phyloP scores from a whole-genome alignment of 2,797 vertebrate species.

The Danionella dracula region DNA sequence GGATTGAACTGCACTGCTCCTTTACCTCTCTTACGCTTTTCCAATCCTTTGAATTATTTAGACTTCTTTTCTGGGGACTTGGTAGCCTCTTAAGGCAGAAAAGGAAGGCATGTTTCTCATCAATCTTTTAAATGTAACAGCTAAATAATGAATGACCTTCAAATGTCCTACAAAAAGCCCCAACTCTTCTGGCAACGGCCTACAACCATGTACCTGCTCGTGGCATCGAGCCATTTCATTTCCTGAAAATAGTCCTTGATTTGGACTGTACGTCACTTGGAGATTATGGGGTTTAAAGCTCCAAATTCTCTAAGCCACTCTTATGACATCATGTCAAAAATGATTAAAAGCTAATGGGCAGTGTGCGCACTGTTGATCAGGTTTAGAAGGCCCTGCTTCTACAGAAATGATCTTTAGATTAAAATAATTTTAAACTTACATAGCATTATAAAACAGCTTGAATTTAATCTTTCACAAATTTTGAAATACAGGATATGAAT shows the following conservation, averaged over 20 bases:
- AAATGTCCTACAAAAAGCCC: conserved; percentile 57
- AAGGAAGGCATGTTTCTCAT: conserved; percentile 52
- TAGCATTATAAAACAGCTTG: too few relatives aligned
- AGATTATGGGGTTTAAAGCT: conserved; percentile 27
- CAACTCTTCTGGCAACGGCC: conserved; percentile 34
- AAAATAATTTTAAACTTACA: too few relatives aligned
- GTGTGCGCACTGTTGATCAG: not conserved
- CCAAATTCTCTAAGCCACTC: not conserved
- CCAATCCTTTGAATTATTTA: conserved; percentile 53
- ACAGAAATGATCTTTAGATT: too few relatives aligned
- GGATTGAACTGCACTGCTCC: not conserved
- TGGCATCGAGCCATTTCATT: conserved; percentile 36
- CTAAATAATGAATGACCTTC: conserved; percentile 57
- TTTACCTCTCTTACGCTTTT: conserved; percentile 7
- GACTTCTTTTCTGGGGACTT: conserved; percentile 35
- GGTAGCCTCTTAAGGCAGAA: conserved; percentile 42
- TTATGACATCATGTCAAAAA: conserved; percentile 22
- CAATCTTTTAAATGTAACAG: conserved; percentile 53
- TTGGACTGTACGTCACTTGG: not conserved
- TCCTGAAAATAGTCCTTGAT: conserved; percentile 3
- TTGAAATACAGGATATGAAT: too few relatives aligned
- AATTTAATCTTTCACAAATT: too few relatives aligned
- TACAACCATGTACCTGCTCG: conserved; percentile 30
- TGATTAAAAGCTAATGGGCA: conserved; percentile 12
- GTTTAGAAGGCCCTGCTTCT: not conserved